Conservation (phyloP, 2,888 invertebrate species). For the Eupsilia transversa region DNA sequence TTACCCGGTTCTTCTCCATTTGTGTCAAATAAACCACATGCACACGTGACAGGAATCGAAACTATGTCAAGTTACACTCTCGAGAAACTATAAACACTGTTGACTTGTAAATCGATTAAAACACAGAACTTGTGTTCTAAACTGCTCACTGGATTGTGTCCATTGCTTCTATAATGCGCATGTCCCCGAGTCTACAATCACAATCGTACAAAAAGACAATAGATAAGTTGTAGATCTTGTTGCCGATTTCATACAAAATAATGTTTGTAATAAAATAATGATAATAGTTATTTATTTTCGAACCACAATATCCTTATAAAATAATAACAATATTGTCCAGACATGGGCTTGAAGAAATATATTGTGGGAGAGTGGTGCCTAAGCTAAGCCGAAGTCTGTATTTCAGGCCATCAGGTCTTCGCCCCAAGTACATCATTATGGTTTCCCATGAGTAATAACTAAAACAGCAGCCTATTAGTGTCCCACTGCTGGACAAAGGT, state of each 20-base stretch:
- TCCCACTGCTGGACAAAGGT: too few species aligned
- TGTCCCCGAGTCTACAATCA: conserved; percentile 29
- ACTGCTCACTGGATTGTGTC: conserved; percentile 41
- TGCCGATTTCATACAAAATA: conserved; percentile 47
- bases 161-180: conserved; percentile 40
- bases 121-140: conserved; percentile 33
- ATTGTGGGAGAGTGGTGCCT: too few species aligned
- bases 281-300: too few species aligned
- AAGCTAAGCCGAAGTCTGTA: too few species aligned
- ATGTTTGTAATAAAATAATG: too few species aligned
- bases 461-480: too few species aligned
- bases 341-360: too few species aligned
- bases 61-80: conserved; percentile 58
- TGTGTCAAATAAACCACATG: conserved; percentile 27
- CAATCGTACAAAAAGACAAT: conserved; percentile 39
- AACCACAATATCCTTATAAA: too few species aligned
- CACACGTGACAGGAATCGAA: conserved; percentile 21
- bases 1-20: conserved; percentile 25
- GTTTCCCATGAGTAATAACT: too few species aligned
- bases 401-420: too few species aligned
- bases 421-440: too few species aligned
- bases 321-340: too few species aligned
- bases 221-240: conserved; percentile 10
- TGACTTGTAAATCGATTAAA: conserved; percentile 19
- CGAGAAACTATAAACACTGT: conserved; percentile 25